Evolutionary conservation across 2,797 vertebrate genomes (phyloP).

Genomic region (Eospalax fontanierii): DNA sequence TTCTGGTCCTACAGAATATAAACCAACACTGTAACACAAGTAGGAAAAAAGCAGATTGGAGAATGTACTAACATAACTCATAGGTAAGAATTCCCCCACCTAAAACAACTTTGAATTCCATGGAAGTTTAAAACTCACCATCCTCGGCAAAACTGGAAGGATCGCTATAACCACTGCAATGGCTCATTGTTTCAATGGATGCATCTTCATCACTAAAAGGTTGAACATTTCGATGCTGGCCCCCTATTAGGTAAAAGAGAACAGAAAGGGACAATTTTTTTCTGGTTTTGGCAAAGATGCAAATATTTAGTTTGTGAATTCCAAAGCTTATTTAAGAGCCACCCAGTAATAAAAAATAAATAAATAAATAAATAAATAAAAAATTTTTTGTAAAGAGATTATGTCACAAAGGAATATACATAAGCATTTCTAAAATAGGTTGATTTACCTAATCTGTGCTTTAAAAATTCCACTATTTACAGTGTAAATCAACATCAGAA

Average conservation of each 20-base stretch:
- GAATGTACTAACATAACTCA: neutral
- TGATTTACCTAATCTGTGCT: neutral
- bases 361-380: too few species aligned
- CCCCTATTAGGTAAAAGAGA: constrained; percentile 90
- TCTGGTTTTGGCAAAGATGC: neutral
- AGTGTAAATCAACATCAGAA: constrained; percentile 19
- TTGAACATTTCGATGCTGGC: constrained; percentile 95
- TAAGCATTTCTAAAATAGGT: constrained; percentile 1
- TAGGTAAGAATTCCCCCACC: neutral
- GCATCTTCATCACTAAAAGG: constrained; percentile 99
- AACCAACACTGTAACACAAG: neutral
- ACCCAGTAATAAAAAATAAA: neutral
- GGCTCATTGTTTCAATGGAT: constrained; percentile 98
- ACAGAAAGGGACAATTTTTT: neutral
- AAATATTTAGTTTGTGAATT: neutral
- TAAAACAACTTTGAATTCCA: neutral
- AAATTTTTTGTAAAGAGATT: constrained; percentile 7
- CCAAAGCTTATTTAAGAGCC: constrained; percentile 48
- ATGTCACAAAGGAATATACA: neutral
- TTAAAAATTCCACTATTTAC: neutral
- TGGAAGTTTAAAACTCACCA: constrained; percentile 87
- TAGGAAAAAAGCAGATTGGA: neutral
- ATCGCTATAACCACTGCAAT: constrained; percentile 98
- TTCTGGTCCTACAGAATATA: constrained; percentile 92
- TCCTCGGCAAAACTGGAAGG: constrained; percentile 95